Conservation (phyloP, 2,888 invertebrate genomes). For the Bhutanitis thaidina region DNA sequence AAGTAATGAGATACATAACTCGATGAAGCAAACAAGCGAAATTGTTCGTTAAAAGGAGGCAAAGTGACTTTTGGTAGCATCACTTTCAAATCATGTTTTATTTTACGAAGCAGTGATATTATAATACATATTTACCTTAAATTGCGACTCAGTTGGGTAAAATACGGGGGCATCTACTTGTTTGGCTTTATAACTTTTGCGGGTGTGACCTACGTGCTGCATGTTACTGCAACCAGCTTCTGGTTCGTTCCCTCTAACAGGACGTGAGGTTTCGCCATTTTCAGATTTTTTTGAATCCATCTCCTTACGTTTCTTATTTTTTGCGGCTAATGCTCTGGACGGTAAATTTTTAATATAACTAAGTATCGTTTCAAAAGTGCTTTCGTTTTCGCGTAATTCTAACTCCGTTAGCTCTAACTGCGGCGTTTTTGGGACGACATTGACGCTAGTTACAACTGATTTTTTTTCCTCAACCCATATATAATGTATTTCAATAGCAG, state of each 20-base stretch:
- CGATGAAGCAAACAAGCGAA: too few relatives aligned
- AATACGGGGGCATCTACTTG: not conserved
- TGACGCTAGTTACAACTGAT: not conserved
- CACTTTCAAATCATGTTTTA: not conserved
- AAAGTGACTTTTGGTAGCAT: too few relatives aligned
- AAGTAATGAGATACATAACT: too few relatives aligned
- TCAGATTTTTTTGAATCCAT: too few relatives aligned
- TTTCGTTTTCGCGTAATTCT: not conserved
- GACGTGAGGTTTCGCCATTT: too few relatives aligned
- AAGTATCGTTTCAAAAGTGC: not conserved
- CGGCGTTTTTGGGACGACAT: not conserved
- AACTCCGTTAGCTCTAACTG: not conserved
- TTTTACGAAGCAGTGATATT: not conserved
- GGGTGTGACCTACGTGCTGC: too few relatives aligned
- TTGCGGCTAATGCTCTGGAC: not conserved
- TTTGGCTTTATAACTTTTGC: not conserved
- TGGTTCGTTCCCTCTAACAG: too few relatives aligned
- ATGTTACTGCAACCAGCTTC: too few relatives aligned
- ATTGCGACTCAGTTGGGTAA: slow-evolving; percentile 71
- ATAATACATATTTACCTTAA: slow-evolving; percentile 55
- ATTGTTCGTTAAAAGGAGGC: too few relatives aligned
- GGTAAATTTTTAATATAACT: not conserved
- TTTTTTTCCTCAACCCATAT: not conserved
- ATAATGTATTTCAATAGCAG: not conserved
- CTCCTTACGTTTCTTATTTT: too few relatives aligned